Base-by-base conservation (phyloP, 2,888 invertebrate genomes). In the Macaria notata region DNA sequence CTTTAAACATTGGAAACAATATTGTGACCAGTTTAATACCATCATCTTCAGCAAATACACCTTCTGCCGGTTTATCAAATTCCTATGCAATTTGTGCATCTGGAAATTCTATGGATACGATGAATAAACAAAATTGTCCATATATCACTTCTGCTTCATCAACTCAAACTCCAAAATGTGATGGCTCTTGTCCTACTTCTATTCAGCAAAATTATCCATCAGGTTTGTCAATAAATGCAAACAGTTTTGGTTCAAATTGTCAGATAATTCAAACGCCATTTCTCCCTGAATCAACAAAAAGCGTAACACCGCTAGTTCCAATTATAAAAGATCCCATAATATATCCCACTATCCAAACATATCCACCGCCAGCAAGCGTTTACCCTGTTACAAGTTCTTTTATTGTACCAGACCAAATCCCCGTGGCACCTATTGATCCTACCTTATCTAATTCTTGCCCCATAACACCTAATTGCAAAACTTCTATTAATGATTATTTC, bases 401-500 rank as follows among this genome's bases (percentile, higher is more conserved):
- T 5, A 31, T 5, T 43, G 5, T 31, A 9, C 8, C 9, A 33
- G 33, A 49, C 4, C 31, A 41, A 4, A 49, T 41, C 33, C 9
- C 4, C 1, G 7, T 49, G 8, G 3, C 9, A 8, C 3, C 4
- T 33, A 42, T 41, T 42, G 33, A 43, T 3, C 4, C 31, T 31
- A 5, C 5, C 19, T 31, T 31, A 9, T 9, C 41, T n/a, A 9
- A 48, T 39, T 19, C 36, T 29, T 39, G 31, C 43, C 7, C 48
- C 6, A 9, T 52, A 33, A 38, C 52, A 30, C 39, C 30, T 9
- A 52, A 45, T 9, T 8, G 7, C 0, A 31, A 38, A 31, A 38
- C 7, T n/a, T 31, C 58, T 8, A 30, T 59, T 9, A 29, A 6
- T 33, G 49, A 59, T 44, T 54, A 59, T 47, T 59, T 59, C 41